These are phyloP conservation scores for Nasalis larvatus DNA, from an alignment of 2,113 vertebrate genomes.

Conservation along the genomic window DNA sequence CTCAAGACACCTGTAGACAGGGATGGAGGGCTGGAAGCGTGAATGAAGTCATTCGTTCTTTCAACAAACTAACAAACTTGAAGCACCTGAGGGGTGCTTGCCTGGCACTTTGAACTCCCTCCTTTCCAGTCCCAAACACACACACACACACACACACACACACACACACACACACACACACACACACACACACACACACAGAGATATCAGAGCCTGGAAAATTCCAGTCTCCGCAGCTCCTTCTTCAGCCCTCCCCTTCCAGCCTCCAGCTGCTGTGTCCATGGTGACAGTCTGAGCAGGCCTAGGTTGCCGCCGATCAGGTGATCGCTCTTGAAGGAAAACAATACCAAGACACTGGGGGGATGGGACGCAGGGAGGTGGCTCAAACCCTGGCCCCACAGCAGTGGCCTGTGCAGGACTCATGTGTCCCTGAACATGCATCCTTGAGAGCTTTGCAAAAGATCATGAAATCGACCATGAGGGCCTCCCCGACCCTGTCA, in stretches of 20 bases:
- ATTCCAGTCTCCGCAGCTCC: background rate
- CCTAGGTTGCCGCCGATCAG: background rate
- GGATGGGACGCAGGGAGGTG: background rate
- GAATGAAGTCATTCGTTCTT: background rate
- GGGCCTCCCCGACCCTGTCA: background rate
- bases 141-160: too few relatives aligned
- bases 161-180: background rate
- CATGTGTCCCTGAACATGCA: background rate
- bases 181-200: background rate
- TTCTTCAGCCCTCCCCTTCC: background rate
- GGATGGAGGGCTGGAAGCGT: background rate
- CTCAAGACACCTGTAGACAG: background rate
- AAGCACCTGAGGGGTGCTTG: background rate
- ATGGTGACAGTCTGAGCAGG: background rate
- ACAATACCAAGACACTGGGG: background rate
- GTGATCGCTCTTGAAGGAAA: slow-evolving; percentile 14
- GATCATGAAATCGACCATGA: accelerated
- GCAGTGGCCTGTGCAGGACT: background rate
- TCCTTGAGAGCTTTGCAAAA: background rate
- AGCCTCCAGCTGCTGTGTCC: slow-evolving; percentile 20
- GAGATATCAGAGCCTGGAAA: background rate
- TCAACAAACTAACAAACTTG: too few relatives aligned
- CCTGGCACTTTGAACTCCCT: background rate
- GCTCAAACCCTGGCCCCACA: too few relatives aligned
- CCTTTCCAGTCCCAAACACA: background rate